Conservation (phyloP, 2,888 invertebrate genomes). For the Drosophila paranaensis region DNA sequence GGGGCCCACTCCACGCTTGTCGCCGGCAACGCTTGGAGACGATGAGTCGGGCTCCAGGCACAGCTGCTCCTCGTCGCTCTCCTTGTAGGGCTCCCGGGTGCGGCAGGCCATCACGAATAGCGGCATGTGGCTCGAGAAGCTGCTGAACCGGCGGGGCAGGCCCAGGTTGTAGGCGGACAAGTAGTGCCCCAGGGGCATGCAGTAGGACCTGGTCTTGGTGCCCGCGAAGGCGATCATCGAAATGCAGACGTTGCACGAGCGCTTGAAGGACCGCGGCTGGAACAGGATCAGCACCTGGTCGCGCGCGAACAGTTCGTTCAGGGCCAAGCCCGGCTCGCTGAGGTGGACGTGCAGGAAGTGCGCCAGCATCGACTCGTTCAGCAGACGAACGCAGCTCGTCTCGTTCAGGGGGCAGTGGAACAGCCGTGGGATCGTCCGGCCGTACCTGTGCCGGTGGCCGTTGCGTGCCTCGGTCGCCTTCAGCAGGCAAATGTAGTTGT, state of each 20-base stretch:
- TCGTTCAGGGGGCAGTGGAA: slow-evolving; percentile 32
- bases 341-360: slow-evolving; percentile 42
- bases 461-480: no score
- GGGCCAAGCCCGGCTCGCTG: slow-evolving; percentile 1
- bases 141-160: background rate
- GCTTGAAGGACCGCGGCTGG: slow-evolving; percentile 25
- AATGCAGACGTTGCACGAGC: slow-evolving; percentile 45
- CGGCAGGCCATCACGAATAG: slow-evolving; percentile 56
- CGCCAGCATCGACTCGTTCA: slow-evolving; percentile 17
- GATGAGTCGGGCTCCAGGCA: background rate
- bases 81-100: background rate
- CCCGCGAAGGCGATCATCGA: slow-evolving; percentile 40
- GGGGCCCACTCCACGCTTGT: background rate
- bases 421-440: background rate
- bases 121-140: slow-evolving; percentile 32
- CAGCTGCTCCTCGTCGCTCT: rapidly evolving
- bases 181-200: background rate
- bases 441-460: rapidly evolving
- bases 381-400: slow-evolving; percentile 15
- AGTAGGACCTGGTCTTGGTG: rapidly evolving
- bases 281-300: slow-evolving; percentile 44
- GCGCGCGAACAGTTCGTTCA: slow-evolving; percentile 25
- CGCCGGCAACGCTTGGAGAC: background rate
- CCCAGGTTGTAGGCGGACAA: slow-evolving; percentile 29
- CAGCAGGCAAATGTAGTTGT: background rate